These are phyloP conservation scores for Chamaetylas fuelleborni DNA, from an alignment of 2,113 vertebrate genomes.

Conservation along the genomic window DNA sequence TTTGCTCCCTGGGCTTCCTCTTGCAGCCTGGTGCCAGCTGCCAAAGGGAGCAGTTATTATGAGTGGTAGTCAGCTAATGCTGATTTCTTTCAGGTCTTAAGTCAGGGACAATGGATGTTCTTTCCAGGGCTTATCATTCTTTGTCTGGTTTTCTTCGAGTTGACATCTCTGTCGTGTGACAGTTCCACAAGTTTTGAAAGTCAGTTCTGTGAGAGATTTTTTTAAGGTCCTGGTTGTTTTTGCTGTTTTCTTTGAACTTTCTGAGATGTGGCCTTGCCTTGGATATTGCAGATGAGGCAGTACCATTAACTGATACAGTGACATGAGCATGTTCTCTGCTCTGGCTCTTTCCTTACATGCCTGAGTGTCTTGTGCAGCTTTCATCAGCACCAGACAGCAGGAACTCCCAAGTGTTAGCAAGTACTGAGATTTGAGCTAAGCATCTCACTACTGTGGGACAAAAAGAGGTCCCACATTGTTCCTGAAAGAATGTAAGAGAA, in stretches of 20 bases:
- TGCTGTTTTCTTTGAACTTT: not conserved
- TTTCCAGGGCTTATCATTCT: not conserved
- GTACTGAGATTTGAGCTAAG: not conserved
- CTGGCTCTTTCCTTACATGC: fast-evolving
- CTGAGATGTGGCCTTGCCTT: not conserved
- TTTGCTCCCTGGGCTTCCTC: not conserved
- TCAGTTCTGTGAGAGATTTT: not conserved
- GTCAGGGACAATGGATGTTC: fast-evolving
- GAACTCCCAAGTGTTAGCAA: not conserved
- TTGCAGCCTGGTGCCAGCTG: not conserved
- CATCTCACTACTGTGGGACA: not conserved
- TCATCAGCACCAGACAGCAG: not conserved
- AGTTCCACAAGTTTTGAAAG: not conserved
- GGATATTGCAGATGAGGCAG: not conserved
- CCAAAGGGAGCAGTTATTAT: not conserved
- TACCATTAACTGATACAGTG: not conserved
- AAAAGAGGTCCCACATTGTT: not conserved
- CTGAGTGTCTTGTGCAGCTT: not conserved
- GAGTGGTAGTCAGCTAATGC: not conserved
- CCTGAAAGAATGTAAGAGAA: not conserved
- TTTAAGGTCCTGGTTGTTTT: not conserved
- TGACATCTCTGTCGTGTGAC: not conserved
- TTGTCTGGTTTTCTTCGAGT: fast-evolving
- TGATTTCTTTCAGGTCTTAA: not conserved
- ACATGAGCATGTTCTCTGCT: not conserved